Conservation (phyloP, 2,113 vertebrate species). For the Tenebrosternarchus preto region DNA sequence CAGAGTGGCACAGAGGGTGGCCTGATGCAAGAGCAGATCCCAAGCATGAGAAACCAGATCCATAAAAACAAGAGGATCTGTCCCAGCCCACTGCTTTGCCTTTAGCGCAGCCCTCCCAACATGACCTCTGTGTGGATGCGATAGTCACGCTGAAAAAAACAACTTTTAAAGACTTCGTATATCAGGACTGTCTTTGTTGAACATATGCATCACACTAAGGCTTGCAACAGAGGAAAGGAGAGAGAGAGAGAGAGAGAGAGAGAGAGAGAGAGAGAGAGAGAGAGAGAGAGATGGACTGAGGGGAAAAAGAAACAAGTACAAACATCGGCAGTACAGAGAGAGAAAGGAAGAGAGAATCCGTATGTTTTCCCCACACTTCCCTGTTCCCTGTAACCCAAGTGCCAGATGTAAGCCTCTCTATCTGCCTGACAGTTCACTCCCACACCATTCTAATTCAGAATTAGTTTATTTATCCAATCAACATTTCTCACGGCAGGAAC, state of each 20-base stretch:
- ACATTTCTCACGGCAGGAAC: constrained; percentile 47
- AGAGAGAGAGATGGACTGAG: constrained; percentile 29
- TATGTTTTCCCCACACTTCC: too few species aligned
- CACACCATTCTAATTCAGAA: constrained; percentile 51
- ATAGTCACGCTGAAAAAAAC: not conserved
- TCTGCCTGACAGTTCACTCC: constrained; percentile 51
- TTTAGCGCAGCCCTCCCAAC: constrained; percentile 12
- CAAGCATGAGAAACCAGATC: not conserved
- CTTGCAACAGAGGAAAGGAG: constrained; percentile 1
- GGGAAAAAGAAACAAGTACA: not conserved
- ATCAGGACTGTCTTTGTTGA: not conserved
- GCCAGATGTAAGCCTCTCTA: constrained; percentile 61
- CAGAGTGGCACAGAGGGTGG: constrained; percentile 8
- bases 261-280: constrained; percentile 6
- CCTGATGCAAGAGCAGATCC: constrained; percentile 27
- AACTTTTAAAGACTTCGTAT: not conserved
- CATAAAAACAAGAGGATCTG: not conserved
- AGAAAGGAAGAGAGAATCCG: not conserved
- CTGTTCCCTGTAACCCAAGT: not conserved
- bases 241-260: constrained; percentile 6
- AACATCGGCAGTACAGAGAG: not conserved
- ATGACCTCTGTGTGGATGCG: not conserved
- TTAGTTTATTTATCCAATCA: constrained; percentile 50
- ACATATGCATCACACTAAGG: constrained; percentile 7
- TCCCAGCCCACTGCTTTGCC: not conserved